These are phyloP conservation scores for Fragum fragum DNA, from an alignment of 2,888 invertebrate species.

Conservation along the genomic window DNA sequence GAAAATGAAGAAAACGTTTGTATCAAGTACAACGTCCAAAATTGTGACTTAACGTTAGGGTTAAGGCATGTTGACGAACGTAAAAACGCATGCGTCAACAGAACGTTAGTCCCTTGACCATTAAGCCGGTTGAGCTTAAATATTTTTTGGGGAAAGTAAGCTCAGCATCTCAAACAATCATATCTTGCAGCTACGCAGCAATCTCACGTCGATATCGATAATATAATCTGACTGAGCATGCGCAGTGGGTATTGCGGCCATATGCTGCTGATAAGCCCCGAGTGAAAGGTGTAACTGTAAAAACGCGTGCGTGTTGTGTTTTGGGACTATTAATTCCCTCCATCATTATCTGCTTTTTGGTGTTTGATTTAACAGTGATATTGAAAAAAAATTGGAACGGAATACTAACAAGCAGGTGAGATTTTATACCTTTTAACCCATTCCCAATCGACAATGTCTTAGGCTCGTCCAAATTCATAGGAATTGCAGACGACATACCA, in stretches of 20 bases:
- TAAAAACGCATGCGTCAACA: too few relatives aligned
- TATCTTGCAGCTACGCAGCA: neutral
- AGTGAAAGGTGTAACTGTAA: constrained; percentile 1
- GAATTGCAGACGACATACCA: too few relatives aligned
- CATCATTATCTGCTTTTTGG: neutral
- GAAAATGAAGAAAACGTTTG: too few relatives aligned
- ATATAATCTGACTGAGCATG: neutral
- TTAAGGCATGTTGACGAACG: too few relatives aligned
- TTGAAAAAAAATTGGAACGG: neutral
- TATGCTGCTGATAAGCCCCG: neutral
- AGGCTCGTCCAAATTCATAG: too few relatives aligned
- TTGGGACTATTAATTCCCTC: neutral
- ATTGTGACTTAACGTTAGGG: too few relatives aligned
- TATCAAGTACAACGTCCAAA: too few relatives aligned
- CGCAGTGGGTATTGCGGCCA: constrained; percentile 1
- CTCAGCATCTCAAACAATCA: neutral
- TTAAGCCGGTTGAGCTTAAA: neutral
- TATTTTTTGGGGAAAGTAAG: neutral
- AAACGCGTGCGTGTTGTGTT: constrained; percentile 1
- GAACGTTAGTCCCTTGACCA: too few relatives aligned
- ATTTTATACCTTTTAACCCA: neutral
- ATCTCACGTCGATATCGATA: neutral
- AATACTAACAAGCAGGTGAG: neutral
- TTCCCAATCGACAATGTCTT: too few relatives aligned
- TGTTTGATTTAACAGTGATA: neutral